A percentile compares a stretch with the other conserved stretches of the same genome.
Conservation (phyloP, 1,140 invertebrate genomes). For the Caenorhabditis brenneri region DNA sequence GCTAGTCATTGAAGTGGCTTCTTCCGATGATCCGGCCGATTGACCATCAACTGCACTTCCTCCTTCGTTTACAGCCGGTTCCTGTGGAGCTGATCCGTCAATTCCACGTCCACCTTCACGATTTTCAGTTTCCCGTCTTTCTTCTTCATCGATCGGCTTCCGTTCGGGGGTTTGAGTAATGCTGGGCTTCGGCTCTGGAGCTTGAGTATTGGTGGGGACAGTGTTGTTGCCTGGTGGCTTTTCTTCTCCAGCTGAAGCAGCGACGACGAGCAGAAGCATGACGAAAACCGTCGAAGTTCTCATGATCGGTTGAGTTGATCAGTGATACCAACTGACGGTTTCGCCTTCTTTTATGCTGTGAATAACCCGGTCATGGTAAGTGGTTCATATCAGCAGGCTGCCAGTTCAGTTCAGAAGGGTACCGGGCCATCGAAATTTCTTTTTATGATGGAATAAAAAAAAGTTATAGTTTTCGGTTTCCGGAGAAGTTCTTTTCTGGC, state of each 20-base stretch:
- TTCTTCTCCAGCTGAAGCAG: neutral
- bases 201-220: neutral
- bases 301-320: constrained; percentile 6
- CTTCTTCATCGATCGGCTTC: neutral
- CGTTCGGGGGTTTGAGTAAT: neutral
- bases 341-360: neutral
- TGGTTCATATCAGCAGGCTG: neutral
- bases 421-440: neutral
- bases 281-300: neutral
- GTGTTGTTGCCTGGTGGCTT: too few relatives aligned
- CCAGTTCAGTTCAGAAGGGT: neutral
- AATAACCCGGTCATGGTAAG: neutral
- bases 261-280: neutral
- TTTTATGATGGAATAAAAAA: too few relatives aligned
- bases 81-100: too few relatives aligned
- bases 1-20: neutral
- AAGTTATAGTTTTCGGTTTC: too few relatives aligned
- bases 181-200: neutral
- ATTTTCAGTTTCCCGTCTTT: neutral
- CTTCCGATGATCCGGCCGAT: neutral
- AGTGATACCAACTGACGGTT: neutral
- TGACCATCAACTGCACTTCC: neutral
- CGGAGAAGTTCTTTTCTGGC: too few relatives aligned
- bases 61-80: neutral
- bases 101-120: neutral